Evolutionary conservation across 2,113 vertebrate genomes (phyloP).

Genomic region (Pedetes capensis): DNA sequence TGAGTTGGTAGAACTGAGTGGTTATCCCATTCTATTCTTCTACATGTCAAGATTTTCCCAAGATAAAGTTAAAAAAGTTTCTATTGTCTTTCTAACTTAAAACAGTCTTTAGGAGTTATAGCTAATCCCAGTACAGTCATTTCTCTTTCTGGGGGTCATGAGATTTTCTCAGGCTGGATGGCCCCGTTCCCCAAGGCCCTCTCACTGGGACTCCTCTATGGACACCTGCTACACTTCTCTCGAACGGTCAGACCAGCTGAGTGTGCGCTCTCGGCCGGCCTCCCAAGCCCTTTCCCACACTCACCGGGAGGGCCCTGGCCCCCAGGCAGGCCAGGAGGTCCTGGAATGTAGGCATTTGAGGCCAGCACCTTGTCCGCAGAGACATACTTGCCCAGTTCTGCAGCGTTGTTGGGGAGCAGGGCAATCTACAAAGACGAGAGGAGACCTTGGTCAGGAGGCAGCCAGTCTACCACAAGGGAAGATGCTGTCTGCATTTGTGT

Average conservation of each 20-base stretch:
- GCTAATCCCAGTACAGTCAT: not conserved
- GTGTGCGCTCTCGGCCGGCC: accelerated
- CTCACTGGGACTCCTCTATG: not conserved
- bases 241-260: accelerated
- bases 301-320: conserved; percentile 91
- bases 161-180: not conserved
- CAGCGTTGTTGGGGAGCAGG: conserved; percentile 90
- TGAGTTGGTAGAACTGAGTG: accelerated
- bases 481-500: accelerated
- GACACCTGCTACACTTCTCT: too few relatives aligned
- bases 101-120: not conserved
- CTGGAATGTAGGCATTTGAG: conserved; percentile 88
- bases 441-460: not conserved
- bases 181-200: not conserved
- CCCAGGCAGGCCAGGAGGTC: conserved; percentile 91
- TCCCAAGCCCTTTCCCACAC: not conserved
- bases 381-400: conserved; percentile 91
- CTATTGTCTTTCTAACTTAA: not conserved
- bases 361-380: conserved; percentile 90
- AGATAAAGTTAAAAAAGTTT: not conserved
- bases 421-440: conserved; percentile 86
- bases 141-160: not conserved
- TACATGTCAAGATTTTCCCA: not conserved
- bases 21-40: not conserved
- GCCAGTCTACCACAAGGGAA: accelerated